Percentiles rank a stretch among this genome's conserved stretches.
Conservation (phyloP, 1,140 invertebrate genomes). For the Drosophila tsacasi region DNA sequence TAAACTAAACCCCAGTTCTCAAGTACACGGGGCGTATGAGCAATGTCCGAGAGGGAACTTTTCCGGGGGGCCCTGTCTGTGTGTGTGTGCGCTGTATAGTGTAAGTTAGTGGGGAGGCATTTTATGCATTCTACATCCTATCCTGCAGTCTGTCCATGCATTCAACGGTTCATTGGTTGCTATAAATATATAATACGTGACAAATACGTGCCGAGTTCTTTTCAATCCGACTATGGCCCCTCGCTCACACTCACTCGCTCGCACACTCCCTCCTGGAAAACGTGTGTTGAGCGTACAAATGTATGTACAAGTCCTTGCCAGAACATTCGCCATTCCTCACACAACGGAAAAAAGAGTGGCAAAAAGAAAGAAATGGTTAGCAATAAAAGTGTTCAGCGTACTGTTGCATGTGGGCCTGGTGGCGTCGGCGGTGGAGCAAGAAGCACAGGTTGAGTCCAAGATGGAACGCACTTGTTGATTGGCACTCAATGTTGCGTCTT, state of each 20-base stretch:
- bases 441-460: conserved; percentile 51
- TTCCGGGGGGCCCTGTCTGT: not conserved
- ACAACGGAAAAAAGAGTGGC: conserved; percentile 29
- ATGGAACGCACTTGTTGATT: conserved; percentile 82
- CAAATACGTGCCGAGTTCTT: conserved; percentile 83
- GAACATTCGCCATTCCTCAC: conserved; percentile 54
- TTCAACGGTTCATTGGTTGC: conserved; percentile 83
- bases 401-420: conserved; percentile 60
- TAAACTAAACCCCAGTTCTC: conserved; percentile 71
- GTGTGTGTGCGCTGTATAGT: not conserved
- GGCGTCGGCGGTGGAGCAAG: not conserved
- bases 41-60: conserved; percentile 46
- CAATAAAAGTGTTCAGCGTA: conserved; percentile 81
- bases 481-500: conserved; percentile 82
- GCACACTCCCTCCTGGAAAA: conserved; percentile 9
- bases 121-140: conserved; percentile 73
- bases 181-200: conserved; percentile 84
- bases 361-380: conserved; percentile 70
- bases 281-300: conserved; percentile 54
- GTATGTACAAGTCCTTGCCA: conserved; percentile 70
- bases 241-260: not conserved
- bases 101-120: conserved; percentile 34
- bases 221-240: conserved; percentile 59
- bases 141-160: conserved; percentile 64
- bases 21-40: conserved; percentile 72